These are phyloP conservation scores for Odocoileus virginianus DNA, from an alignment of 2,113 vertebrate genomes.

Conservation along the genomic window DNA sequence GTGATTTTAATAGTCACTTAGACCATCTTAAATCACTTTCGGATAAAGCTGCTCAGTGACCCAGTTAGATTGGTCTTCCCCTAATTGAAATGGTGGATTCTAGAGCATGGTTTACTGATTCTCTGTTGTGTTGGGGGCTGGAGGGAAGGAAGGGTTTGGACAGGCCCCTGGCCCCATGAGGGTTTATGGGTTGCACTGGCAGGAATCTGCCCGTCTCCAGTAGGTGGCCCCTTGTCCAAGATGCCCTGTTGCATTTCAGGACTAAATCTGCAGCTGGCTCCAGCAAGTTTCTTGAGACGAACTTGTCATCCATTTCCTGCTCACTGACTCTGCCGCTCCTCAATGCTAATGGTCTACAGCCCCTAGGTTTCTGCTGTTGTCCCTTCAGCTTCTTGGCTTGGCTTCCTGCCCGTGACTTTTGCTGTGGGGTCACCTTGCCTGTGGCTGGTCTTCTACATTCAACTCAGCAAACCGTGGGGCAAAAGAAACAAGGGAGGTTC, in stretches of 20 bases:
- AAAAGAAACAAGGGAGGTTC: neutral
- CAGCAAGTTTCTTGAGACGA: neutral
- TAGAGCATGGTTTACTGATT: neutral
- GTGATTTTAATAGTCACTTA: neutral
- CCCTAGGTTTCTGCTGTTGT: neutral
- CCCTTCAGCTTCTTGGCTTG: neutral
- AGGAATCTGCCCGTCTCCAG: neutral
- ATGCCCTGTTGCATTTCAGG: neutral
- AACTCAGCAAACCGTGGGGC: neutral
- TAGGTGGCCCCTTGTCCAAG: neutral
- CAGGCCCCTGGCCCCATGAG: neutral
- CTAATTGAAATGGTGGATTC: neutral
- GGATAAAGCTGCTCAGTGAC: neutral
- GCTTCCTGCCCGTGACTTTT: neutral
- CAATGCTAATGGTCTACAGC: neutral
- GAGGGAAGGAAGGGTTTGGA: neutral
- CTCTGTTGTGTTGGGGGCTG: neutral
- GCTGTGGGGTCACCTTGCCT: neutral
- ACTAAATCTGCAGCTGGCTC: neutral
- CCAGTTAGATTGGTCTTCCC: neutral
- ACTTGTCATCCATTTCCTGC: neutral
- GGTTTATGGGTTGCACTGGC: neutral
- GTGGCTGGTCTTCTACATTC: neutral
- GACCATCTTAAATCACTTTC: neutral
- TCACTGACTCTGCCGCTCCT: neutral